Evolutionary conservation across 2,797 vertebrate species (phyloP), one percentile per base, ranked within the genome.

Genomic region (Aulostomus chinensis): DNA sequence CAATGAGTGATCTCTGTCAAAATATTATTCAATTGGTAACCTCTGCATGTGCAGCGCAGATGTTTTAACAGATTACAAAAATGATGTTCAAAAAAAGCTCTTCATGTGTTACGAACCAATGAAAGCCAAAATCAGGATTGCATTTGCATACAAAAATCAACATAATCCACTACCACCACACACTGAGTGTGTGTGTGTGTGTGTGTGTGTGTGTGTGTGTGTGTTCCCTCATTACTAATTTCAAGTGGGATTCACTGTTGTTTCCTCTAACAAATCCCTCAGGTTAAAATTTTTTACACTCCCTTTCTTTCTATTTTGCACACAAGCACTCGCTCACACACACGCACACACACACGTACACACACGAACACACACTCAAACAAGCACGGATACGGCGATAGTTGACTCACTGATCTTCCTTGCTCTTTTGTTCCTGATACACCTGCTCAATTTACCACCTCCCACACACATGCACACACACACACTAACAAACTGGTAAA

Each of bases 361-460:
- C 18, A 28, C 36, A 32, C 15, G 26, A 13, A 36, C 35, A 35
- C 35, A 36, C 2, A 14, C 29, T 37, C 33, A 35, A 4, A 9
- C 15, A 20, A 0, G 9, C 18, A 9, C 6, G 2, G 33, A n/a
- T 20, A 5, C n/a, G n/a, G 56, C 9, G 1, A 56, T 32, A 42
- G 60, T 73, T 73, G 71, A 79, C 64, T 86, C 68, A 78, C 81
- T 81, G 75, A 85, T 77, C 78, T 63, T 72, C 36, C 49, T 39
- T 58, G 51, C 53, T 76, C 75, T 81, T 69, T 79, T 76, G 68
- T 86, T 80, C 65, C 75, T 66, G 42, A 75, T 80, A 80, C 81
- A 86, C 80, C 74, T 85, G 75, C 81, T 80, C 78, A 67, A 77
- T 81, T 80, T 84, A 66, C 68, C 70, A 72, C 77, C 77, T 69